Percentiles rank a stretch among this genome's conserved stretches.
phyloP scores from a whole-genome alignment of 2,888 invertebrate genomes.

The Ophioninae sp. region DNA sequence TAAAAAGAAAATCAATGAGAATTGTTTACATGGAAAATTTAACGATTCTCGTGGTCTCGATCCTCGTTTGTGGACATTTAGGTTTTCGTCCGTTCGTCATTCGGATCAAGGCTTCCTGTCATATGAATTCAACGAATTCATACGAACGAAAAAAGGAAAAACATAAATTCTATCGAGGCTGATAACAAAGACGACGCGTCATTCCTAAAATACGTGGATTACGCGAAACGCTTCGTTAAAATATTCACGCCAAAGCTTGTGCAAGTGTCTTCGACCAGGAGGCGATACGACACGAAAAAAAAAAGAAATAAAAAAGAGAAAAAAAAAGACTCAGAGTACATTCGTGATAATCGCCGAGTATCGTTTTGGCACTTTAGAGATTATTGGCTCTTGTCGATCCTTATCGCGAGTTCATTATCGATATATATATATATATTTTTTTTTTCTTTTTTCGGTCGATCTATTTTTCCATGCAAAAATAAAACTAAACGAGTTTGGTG shows the following conservation, averaged over 20 bases:
- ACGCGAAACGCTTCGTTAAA: conserved; percentile 42
- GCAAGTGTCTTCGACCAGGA: background rate
- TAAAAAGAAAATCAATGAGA: conserved; percentile 15
- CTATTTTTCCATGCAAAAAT: too few relatives aligned
- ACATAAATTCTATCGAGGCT: conserved; percentile 46
- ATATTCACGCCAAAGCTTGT: conserved; percentile 6
- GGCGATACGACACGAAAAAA: background rate
- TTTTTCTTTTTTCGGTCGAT: too few relatives aligned
- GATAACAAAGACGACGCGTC: conserved; percentile 34
- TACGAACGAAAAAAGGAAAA: too few relatives aligned
- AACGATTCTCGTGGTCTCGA: conserved; percentile 31
- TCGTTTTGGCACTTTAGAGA: background rate
- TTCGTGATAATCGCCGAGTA: background rate
- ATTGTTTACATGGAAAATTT: conserved; percentile 37
- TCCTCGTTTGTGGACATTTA: conserved; percentile 33
- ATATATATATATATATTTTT: background rate
- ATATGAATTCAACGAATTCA: conserved; percentile 36
- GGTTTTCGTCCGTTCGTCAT: conserved; percentile 41
- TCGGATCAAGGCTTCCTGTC: conserved; percentile 41
- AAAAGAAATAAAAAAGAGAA: too few relatives aligned
- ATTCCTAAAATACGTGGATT: conserved; percentile 40
- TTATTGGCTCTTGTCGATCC: background rate
- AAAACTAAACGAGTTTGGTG: too few relatives aligned
- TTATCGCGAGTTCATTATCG: conserved; percentile 5
- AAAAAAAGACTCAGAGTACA: background rate